Base-by-base conservation (phyloP, 2,888 invertebrate genomes). In the Drosophila fungiperda region DNA sequence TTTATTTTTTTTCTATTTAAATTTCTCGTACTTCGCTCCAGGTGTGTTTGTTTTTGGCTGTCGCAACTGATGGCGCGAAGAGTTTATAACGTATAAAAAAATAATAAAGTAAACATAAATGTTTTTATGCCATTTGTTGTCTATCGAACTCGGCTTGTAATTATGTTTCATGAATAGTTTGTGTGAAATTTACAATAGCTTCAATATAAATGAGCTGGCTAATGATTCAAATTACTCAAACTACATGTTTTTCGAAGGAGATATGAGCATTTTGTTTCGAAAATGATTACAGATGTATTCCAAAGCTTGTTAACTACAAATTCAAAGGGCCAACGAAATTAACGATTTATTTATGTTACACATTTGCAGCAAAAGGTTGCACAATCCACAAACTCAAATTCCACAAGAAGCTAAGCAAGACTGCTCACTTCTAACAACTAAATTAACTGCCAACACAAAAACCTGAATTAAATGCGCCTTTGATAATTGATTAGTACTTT, bases 71-170 rank as follows among this genome's bases (percentile, higher is more conserved):
- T 67, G 63, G 11, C 55, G 23, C 12, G 36, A 54, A 60, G 50
- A 52, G 45, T 52, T 42, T 5, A 29, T 40, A 35, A 42, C 6
- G 33, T 5, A 8, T 15, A 45, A 20, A 17, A 36, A 15, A 49
- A 4, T 45, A 50, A 40, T n/a, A 12, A 33, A 23, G 38, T 3
- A 45, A 6, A 26, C n/a, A 53, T 45, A 52, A 6, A 45, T 7
- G 42, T 7, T 33, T 50, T 12, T 12, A 38, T 7, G 20, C 0
- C 8, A 15, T 38, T 52, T 36, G 17, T 52, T 55, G 29, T 12
- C n/a, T 23, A 29, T 59, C 3, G 17, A 68, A 76, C 72, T 76
- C 20, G 67, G 72, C 64, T 76, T 76, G 2, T 17, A 48, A 57
- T 70, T 23, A 76, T 65, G n/a, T 32, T 20, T 40, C 8, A 32